These are phyloP conservation scores for Sylvilagus floridanus DNA, from an alignment of 2,797 vertebrate species.

Conservation along the genomic window DNA sequence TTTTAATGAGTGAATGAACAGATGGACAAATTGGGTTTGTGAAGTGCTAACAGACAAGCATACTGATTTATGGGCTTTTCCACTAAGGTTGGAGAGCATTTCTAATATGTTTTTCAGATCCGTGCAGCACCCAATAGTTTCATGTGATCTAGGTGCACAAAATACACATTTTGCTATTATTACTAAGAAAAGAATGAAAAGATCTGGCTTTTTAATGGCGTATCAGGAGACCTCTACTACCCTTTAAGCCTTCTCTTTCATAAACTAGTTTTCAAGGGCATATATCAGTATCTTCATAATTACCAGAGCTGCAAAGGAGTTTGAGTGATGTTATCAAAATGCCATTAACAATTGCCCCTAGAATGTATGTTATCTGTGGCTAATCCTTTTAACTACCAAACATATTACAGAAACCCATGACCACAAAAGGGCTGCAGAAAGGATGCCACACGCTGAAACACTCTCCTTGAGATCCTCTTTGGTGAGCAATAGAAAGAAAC, in stretches of 20 bases:
- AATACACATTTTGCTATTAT: constrained; percentile 14
- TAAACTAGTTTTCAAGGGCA: constrained; percentile 13
- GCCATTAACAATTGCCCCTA: background rate
- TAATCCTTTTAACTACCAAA: constrained; percentile 29
- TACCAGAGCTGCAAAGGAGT: background rate
- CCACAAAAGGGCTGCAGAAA: background rate
- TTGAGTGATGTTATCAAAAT: constrained; percentile 33
- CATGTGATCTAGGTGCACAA: background rate
- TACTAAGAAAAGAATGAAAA: constrained; percentile 1
- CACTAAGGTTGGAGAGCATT: background rate
- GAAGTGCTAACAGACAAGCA: background rate
- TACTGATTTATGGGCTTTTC: background rate
- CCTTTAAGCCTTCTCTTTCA: background rate
- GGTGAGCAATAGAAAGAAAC: background rate
- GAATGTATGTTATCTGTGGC: background rate
- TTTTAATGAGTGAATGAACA: background rate
- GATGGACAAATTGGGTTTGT: background rate
- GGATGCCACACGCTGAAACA: background rate
- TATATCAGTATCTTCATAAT: background rate
- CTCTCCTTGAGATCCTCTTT: background rate
- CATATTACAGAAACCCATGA: background rate
- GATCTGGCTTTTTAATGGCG: background rate
- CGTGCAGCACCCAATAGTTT: background rate
- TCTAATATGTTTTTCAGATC: constrained; percentile 31
- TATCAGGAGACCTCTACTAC: background rate